Evolutionary conservation across 1,140 invertebrate genomes (phyloP).

Genomic region (Caenorhabditis tropicalis): DNA sequence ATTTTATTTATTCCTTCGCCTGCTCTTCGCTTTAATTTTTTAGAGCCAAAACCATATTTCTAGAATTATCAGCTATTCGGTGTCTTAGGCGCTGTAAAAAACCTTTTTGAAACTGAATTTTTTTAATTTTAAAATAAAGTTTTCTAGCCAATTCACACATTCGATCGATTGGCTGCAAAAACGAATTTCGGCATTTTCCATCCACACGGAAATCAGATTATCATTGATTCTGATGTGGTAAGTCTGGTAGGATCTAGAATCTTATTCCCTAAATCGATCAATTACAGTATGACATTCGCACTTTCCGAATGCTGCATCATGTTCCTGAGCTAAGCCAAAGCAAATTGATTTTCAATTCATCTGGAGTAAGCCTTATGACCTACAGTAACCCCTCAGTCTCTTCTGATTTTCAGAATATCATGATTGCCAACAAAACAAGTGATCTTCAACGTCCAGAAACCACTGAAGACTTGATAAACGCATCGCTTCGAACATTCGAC

Average conservation of each 20-base stretch:
- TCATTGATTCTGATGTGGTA: slow-evolving; percentile 77
- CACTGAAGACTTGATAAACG: slow-evolving; percentile 43
- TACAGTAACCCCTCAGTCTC: not conserved
- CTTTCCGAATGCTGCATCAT: slow-evolving; percentile 89
- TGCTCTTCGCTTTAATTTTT: too few species aligned
- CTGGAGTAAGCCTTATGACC: slow-evolving; percentile 67
- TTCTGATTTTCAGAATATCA: slow-evolving; percentile 61
- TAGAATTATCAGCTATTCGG: not conserved
- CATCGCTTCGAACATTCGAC: slow-evolving; percentile 77
- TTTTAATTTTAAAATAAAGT: too few species aligned
- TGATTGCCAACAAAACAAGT: slow-evolving; percentile 47
- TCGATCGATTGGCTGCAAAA: slow-evolving; percentile 94
- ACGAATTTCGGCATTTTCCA: slow-evolving; percentile 91
- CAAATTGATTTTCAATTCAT: slow-evolving; percentile 75
- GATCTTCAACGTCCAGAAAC: slow-evolving; percentile 36
- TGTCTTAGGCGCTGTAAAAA: not conserved
- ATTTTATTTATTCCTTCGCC: too few species aligned
- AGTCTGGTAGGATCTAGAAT: not conserved
- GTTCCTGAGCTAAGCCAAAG: slow-evolving; percentile 90
- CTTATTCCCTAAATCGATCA: slow-evolving; percentile 33
- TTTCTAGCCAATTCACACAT: slow-evolving; percentile 83
- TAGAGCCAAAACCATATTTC: too few species aligned
- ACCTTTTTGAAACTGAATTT: too few species aligned
- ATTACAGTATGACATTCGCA: slow-evolving; percentile 91
- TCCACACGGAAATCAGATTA: slow-evolving; percentile 82